Evolutionary conservation across 2,113 vertebrate species (phyloP), one percentile per base, ranked within the genome.

Genomic region (Saguinus midas): DNA sequence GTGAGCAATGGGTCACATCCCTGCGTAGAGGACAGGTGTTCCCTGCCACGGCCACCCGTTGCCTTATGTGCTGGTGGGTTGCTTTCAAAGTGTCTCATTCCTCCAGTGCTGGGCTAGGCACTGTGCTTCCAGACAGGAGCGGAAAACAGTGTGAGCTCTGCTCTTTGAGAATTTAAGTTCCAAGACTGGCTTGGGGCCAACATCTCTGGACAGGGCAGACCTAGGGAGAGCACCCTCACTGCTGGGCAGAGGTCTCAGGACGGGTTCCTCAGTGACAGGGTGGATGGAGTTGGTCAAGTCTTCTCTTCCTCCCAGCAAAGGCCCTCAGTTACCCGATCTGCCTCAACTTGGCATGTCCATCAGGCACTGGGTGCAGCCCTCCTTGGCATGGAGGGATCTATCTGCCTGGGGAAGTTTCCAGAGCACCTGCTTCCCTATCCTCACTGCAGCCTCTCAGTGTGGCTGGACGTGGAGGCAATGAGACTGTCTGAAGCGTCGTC

Each of bases 91-190:
- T 52, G 14, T 66, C 48, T 23, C 1, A 8, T 37, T 5, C 0
- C 48, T 27, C 2, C 0, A 0, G 29, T 1, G 18, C 3, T 4
- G 5, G 66, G 5, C 3, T 0, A 27, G 52, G 40, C 4, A 0
- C 13, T 1, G 21, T 1, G 13, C 10, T 40, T n/a, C 32, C 25
- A 4, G 35, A 21, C 0, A 3, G 43, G 21, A 10, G 25, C 1
- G 0, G 73, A 20, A 27, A 4, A 1, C 2, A 6, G 40, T 1
- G 5, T 35, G 83, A 23, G 32, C 1, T 0, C 35, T 4, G 23
- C 66, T 40, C 40, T 61, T 4, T 2, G 27, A 13, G 87, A 48
- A 5, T 10, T 11, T 1, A 0, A 0, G 6, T 35, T 52, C 29
- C 29, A 10, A 50, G 50, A 3, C 0, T 10, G 16, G 61, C 6